Conservation (phyloP, 2,888 invertebrate species). For the Rambutsinella grinnellia region DNA sequence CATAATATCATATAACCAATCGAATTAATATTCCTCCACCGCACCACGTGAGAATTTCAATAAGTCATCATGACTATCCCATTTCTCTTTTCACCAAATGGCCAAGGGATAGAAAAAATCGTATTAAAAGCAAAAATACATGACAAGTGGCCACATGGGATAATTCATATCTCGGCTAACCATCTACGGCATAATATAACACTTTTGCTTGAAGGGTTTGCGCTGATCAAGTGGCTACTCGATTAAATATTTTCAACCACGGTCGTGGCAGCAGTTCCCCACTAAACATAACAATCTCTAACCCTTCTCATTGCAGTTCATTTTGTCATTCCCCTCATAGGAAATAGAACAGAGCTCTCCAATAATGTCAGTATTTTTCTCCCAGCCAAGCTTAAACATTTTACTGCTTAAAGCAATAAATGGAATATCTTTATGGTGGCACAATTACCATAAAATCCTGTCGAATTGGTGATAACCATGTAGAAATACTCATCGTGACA, state of each 20-base stretch:
- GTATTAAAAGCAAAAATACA: constrained; percentile 22
- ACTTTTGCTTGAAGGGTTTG: constrained; percentile 43
- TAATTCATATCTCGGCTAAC: constrained; percentile 9
- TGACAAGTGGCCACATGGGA: constrained; percentile 57
- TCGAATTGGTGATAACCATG: constrained; percentile 59
- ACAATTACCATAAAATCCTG: constrained; percentile 61
- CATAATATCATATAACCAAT: no score
- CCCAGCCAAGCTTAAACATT: not conserved
- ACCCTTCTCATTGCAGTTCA: constrained; percentile 2
- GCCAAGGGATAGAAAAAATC: not conserved
- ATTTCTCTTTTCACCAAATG: not conserved
- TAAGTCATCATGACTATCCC: constrained; percentile 9
- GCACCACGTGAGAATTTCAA: constrained; percentile 42
- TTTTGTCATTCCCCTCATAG: no score
- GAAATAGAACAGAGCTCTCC: not conserved
- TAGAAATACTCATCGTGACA: constrained; percentile 56
- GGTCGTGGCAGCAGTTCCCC: constrained; percentile 50
- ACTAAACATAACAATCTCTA: constrained; percentile 40
- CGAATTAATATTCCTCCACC: constrained; percentile 2
- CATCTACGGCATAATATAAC: not conserved
- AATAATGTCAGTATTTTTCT: constrained; percentile 1
- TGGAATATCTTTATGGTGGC: constrained; percentile 36
- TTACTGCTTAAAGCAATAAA: constrained; percentile 11
- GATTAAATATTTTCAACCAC: constrained; percentile 58
- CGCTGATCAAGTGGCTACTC: constrained; percentile 57